Evolutionary conservation across 1,140 invertebrate genomes (phyloP).

Genomic region (Euwallacea similis): DNA sequence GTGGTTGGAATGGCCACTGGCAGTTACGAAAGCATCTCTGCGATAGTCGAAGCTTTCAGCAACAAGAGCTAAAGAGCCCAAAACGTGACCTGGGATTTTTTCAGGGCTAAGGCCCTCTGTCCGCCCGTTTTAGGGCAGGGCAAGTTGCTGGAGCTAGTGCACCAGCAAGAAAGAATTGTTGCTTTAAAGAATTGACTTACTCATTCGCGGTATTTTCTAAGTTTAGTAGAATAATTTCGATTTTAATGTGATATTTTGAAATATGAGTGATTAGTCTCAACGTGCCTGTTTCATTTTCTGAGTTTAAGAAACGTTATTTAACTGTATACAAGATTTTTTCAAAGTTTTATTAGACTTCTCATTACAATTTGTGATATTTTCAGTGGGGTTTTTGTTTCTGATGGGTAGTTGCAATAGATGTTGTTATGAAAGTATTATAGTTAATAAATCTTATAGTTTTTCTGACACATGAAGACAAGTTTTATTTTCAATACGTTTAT

Average conservation of each 20-base stretch:
- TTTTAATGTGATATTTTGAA: neutral
- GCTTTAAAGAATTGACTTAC: neutral
- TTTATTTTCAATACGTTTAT: no score
- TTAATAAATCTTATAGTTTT: no score
- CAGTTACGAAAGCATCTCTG: slow-evolving; percentile 69
- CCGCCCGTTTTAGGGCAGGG: slow-evolving; percentile 16
- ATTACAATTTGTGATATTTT: slow-evolving; percentile 3
- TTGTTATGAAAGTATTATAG: no score
- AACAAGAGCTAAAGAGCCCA: slow-evolving; percentile 20
- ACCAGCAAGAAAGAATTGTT: neutral
- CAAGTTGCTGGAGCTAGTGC: neutral
- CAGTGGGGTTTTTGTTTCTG: neutral
- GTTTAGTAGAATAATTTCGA: neutral
- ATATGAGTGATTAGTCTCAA: no score
- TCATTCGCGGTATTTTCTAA: neutral
- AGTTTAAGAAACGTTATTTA: neutral
- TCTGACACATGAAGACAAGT: no score
- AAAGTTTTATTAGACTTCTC: neutral
- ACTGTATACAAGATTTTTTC: neutral
- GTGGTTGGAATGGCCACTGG: slow-evolving; percentile 70
- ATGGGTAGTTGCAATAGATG: no score
- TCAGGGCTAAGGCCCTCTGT: neutral
- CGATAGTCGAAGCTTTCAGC: slow-evolving; percentile 58
- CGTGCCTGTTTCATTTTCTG: neutral
- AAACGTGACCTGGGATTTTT: neutral